Evolutionary conservation across 1,140 invertebrate genomes (phyloP).

Genomic region (Aphelenchoides fujianensis): DNA sequence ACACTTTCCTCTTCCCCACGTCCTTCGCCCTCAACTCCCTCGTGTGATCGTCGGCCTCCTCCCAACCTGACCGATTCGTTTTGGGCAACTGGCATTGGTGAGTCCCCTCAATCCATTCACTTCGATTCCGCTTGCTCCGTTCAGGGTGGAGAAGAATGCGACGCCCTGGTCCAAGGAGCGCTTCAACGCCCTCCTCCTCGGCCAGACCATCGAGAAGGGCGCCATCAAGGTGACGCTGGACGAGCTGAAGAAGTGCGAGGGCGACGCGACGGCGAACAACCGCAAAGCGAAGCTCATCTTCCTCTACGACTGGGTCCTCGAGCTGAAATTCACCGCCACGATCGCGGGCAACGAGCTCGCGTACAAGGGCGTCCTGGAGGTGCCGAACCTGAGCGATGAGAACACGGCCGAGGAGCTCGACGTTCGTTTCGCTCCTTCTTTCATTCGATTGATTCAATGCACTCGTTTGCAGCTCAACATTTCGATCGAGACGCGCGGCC

Average conservation of each 20-base stretch:
- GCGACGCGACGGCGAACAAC: slow-evolving; percentile 95
- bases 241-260: slow-evolving; percentile 82
- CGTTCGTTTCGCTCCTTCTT: no score
- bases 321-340: slow-evolving; percentile 75
- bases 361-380: slow-evolving; percentile 71
- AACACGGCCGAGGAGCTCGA: slow-evolving; percentile 88
- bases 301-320: slow-evolving; percentile 95
- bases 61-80: no score
- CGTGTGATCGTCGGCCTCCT: no score
- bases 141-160: slow-evolving; percentile 95
- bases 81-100: slow-evolving; percentile 99
- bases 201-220: slow-evolving; percentile 65
- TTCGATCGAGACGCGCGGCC: slow-evolving; percentile 73
- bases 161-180: slow-evolving; percentile 90
- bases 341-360: slow-evolving; percentile 64
- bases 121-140: no score
- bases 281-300: slow-evolving; percentile 98
- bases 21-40: no score
- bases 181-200: slow-evolving; percentile 77
- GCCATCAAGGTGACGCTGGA: slow-evolving; percentile 66
- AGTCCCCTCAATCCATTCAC: no score
- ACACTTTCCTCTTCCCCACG: no score
- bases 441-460: no score
- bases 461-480: slow-evolving; percentile 73
- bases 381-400: slow-evolving; percentile 97